These are phyloP conservation scores for Pelecanus crispus DNA, from an alignment of 2,113 vertebrate genomes.

Conservation along the genomic window DNA sequence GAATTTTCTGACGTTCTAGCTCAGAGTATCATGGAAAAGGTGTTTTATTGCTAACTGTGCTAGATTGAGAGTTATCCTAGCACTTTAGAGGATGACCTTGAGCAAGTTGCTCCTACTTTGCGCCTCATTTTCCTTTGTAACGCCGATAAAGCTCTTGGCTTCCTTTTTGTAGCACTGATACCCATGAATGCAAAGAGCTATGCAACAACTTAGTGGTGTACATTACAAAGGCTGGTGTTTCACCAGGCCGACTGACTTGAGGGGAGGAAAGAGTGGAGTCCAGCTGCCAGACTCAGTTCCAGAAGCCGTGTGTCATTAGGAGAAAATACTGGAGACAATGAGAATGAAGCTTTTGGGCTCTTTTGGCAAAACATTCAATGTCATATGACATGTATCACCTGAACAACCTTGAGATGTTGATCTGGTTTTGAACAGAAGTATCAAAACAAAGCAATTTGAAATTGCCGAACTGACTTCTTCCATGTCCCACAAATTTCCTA, in stretches of 20 bases:
- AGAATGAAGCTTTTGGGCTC: background rate
- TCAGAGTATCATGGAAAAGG: background rate
- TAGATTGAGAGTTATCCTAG: background rate
- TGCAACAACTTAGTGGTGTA: background rate
- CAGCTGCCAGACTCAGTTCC: background rate
- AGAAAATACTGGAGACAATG: background rate
- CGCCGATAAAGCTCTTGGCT: background rate
- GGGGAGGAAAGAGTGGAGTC: background rate
- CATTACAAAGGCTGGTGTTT: background rate
- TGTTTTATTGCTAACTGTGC: background rate
- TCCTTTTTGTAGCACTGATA: background rate
- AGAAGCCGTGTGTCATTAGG: background rate
- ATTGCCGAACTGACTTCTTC: background rate
- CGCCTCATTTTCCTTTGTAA: background rate
- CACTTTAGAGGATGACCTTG: background rate
- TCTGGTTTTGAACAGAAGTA: background rate
- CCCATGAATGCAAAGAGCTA: background rate
- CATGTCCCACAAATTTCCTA: background rate
- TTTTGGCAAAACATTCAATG: background rate
- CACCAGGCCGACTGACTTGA: background rate
- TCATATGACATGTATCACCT: fast-evolving
- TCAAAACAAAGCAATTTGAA: background rate
- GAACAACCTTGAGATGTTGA: background rate
- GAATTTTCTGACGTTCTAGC: background rate
- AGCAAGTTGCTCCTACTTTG: background rate